Conservation (phyloP, 2,113 vertebrate species). For the Sapayoa aenigma region DNA sequence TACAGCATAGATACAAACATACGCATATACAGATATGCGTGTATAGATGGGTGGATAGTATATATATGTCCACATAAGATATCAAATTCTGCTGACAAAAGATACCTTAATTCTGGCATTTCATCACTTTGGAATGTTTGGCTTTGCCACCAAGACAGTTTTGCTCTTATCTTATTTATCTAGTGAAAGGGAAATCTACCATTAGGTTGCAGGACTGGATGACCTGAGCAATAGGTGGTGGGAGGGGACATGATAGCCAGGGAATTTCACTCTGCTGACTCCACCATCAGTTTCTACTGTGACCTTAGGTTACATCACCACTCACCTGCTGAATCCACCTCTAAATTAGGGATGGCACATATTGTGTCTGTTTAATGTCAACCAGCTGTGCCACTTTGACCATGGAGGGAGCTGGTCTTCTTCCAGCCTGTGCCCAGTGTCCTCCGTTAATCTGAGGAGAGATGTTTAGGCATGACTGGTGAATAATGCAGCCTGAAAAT, state of each 20-base stretch:
- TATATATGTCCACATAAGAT: neutral
- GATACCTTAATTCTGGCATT: neutral
- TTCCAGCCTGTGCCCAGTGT: rapidly evolving
- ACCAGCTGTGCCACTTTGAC: neutral
- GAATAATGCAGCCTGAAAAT: neutral
- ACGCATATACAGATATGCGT: neutral
- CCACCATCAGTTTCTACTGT: neutral
- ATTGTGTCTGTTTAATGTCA: neutral
- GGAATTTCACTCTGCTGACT: neutral
- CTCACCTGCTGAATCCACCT: neutral
- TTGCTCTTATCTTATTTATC: neutral
- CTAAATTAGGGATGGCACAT: neutral
- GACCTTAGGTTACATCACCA: neutral
- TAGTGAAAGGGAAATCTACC: neutral
- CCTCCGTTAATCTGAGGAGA: neutral
- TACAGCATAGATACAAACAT: neutral
- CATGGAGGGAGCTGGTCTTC: neutral
- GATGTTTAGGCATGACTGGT: neutral
- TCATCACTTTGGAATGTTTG: neutral
- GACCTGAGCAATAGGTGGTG: neutral
- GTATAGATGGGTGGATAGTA: neutral
- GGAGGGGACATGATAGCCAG: rapidly evolving
- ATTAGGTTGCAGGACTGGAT: neutral
- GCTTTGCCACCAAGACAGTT: neutral
- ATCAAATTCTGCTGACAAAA: neutral